Base-by-base conservation (phyloP, 2,113 vertebrate species). In the Salvator merianae region DNA sequence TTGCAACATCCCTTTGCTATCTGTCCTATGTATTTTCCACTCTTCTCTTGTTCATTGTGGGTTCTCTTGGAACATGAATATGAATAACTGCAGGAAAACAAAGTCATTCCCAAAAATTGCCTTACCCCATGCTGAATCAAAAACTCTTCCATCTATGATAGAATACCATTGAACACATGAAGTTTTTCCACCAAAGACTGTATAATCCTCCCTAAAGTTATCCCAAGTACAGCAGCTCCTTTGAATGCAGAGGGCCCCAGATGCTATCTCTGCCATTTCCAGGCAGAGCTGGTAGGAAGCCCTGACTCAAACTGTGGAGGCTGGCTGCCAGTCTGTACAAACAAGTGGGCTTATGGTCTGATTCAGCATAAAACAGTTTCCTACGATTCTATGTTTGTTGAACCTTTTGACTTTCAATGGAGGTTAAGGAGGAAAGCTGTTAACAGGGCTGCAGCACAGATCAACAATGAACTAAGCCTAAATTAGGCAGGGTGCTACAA, bases 401-500 rank as follows among this genome's bases (percentile, higher is more conserved):
- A 68, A 59, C 6, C 18, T 50, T 26, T 59, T 81, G 55, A 7
- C 55, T 36, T 47, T 26, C 24, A 36, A 34, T 55, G 2, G 68
- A 50, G 5, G 3, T 40, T 38, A 34, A 40, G 16, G 26, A 40
- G 8, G 7, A 50, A 43, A 66, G n/a, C 34, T 28, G 47, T 16
- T 9, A 36, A 20, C 47, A 81, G 66, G 28, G 18, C 36, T 78
- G 55, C 13, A 71, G 38, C 73, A 6, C 62, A 77, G 73, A 88
- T 90, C 72, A 59, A 30, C 38, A 38, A 65, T 81, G 79, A 83
- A 74, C 4, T 79, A 16, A 81, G 70, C 24, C 83, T 83, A 83
- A 79, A 43, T 72, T n/a, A 32, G 32, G 84, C 2, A 36, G 65
- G 7, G 4, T 3, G 74, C 55, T 68, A 36, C 36, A 47, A 84